A percentile compares a stretch with the other conserved stretches of the same genome.
Conservation (phyloP, 2,113 vertebrate genomes). For the Onychostoma macrolepis region DNA sequence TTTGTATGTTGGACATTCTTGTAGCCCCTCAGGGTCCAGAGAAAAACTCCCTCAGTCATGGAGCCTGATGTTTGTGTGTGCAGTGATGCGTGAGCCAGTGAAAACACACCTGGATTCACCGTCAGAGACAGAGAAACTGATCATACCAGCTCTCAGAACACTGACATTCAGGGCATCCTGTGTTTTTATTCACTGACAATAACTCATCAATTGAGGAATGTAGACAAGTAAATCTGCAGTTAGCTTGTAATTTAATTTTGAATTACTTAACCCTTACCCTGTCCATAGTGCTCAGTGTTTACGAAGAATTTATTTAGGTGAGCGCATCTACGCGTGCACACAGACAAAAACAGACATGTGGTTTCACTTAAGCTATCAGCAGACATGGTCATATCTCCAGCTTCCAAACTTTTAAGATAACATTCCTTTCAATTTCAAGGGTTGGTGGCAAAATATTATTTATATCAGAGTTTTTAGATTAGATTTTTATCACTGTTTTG, state of each 20-base stretch:
- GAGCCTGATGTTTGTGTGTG: slow-evolving; percentile 56
- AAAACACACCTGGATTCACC: slow-evolving; percentile 61
- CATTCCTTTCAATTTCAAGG: slow-evolving; percentile 33
- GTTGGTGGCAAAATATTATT: slow-evolving; percentile 46
- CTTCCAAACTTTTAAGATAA: slow-evolving; percentile 35
- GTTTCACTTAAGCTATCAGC: slow-evolving; percentile 51
- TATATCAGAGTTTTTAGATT: slow-evolving; percentile 47
- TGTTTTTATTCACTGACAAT: slow-evolving; percentile 2
- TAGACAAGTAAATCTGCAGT: neutral
- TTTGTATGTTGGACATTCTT: slow-evolving; percentile 51
- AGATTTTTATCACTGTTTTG: slow-evolving; percentile 32
- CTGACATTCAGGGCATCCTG: neutral
- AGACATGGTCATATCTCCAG: slow-evolving; percentile 32
- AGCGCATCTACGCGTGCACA: neutral
- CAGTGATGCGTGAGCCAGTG: slow-evolving; percentile 52
- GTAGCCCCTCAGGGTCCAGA: slow-evolving; percentile 38
- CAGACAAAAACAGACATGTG: slow-evolving; percentile 41
- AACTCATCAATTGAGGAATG: neutral
- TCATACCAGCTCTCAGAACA: slow-evolving; percentile 5
- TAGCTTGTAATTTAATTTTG: slow-evolving; percentile 10
- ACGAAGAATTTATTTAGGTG: neutral
- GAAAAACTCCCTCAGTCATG: slow-evolving; percentile 51
- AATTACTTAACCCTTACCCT: slow-evolving; percentile 32
- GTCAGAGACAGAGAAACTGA: slow-evolving; percentile 22
- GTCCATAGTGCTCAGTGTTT: neutral